phyloP scores from a whole-genome alignment of 1,140 invertebrate genomes.

The Pogonus chalceus region DNA sequence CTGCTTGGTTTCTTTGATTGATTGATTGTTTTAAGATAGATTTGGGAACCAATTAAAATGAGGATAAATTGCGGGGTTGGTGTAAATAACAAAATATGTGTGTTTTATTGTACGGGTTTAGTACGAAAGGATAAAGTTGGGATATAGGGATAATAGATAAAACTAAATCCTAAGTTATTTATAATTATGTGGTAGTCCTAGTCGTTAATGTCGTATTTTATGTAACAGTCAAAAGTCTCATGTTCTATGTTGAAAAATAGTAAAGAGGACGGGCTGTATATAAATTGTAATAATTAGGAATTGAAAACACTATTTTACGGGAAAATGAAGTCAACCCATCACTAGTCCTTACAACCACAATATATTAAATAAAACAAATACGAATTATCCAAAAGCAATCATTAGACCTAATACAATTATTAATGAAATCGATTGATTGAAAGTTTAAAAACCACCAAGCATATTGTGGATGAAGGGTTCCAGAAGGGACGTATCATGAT shows the following conservation, averaged over 20 bases:
- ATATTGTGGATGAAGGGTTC: constrained; percentile 27
- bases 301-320: constrained; percentile 13
- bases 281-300: constrained; percentile 12
- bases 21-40: too few relatives aligned
- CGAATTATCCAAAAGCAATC: constrained; percentile 15
- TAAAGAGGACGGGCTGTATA: constrained; percentile 14
- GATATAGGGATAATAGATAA: not conserved
- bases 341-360: constrained; percentile 29
- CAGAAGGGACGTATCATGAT: constrained; percentile 3
- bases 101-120: not conserved
- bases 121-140: not conserved
- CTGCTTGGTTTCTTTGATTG: too few relatives aligned
- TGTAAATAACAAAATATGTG: too few relatives aligned
- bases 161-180: constrained; percentile 3
- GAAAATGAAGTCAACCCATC: constrained; percentile 25
- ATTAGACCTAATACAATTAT: constrained; percentile 15
- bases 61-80: too few relatives aligned
- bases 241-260: constrained; percentile 13
- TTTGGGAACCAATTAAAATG: too few relatives aligned
- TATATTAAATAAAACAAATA: constrained; percentile 25
- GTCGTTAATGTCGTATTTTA: not conserved
- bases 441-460: constrained; percentile 19
- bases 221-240: constrained; percentile 17
- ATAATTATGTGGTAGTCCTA: not conserved
- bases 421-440: constrained; percentile 11